These are phyloP conservation scores for Danaus chrysippus DNA, from an alignment of 2,888 invertebrate species.

Conservation along the genomic window DNA sequence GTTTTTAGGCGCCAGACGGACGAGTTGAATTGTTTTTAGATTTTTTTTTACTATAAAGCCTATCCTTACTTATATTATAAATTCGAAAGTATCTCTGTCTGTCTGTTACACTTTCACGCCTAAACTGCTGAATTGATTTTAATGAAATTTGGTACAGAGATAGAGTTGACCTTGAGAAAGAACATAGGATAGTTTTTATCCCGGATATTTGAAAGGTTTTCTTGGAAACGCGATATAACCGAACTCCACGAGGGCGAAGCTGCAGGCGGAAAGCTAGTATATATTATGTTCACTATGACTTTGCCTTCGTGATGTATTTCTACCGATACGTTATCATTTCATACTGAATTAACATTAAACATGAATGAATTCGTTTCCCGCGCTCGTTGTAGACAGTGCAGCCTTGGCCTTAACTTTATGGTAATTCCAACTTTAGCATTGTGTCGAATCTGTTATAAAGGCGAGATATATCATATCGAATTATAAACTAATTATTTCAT, in stretches of 20 bases:
- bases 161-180: no score
- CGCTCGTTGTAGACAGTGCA: slow-evolving; percentile 27
- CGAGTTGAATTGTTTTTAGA: background rate
- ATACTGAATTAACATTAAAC: slow-evolving; percentile 15
- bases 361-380: slow-evolving; percentile 28
- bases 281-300: background rate
- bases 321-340: background rate
- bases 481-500: background rate
- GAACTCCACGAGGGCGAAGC: no score
- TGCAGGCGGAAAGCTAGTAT: no score
- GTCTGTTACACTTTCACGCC: no score
- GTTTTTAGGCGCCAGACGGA: background rate
- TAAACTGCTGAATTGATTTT: no score
- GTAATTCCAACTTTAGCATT: slow-evolving; percentile 40
- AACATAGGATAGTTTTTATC: no score
- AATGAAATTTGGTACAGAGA: no score
- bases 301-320: background rate
- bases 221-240: no score
- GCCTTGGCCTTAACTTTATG: slow-evolving; percentile 70
- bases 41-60: no score
- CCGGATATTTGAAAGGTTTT: no score
- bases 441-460: slow-evolving; percentile 15
- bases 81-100: no score
- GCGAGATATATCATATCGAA: slow-evolving; percentile 7
- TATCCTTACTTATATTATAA: no score